phyloP scores from a whole-genome alignment of 2,888 invertebrate species.

The Pristionchus fissidentatus region DNA sequence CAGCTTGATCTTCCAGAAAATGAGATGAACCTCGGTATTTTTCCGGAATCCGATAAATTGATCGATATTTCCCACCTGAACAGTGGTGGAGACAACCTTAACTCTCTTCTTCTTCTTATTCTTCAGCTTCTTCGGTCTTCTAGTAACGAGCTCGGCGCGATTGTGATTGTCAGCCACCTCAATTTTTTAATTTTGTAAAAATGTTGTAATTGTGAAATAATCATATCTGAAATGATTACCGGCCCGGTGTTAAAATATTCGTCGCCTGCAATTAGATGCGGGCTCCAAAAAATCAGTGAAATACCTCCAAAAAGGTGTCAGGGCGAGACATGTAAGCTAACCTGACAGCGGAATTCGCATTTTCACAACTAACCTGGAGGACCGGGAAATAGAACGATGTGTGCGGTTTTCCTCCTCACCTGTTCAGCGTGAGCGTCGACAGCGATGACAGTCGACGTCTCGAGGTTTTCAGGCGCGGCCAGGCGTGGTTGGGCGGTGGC shows the following conservation, averaged over 20 bases:
- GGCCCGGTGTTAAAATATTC: too few species aligned
- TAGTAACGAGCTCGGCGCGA: neutral
- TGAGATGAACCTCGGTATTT: too few species aligned
- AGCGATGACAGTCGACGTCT: neutral
- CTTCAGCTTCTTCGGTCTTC: neutral
- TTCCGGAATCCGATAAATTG: neutral
- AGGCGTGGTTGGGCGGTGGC: neutral
- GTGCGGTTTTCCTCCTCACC: too few species aligned
- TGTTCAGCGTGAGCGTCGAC: neutral
- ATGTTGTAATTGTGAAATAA: neutral
- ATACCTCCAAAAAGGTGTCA: too few species aligned
- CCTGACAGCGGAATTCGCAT: too few species aligned
- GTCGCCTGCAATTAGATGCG: too few species aligned
- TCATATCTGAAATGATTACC: too few species aligned
- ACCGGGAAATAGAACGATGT: too few species aligned
- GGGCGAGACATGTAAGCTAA: too few species aligned
- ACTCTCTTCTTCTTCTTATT: constrained; percentile 36
- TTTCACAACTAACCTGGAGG: too few species aligned
- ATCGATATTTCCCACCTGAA: neutral
- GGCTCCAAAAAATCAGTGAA: too few species aligned
- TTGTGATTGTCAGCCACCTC: constrained; percentile 12
- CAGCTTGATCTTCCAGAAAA: neutral
- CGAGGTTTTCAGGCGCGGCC: neutral
- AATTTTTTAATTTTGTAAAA: too few species aligned
- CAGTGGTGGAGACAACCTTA: constrained; percentile 8